Percentiles rank a stretch among this genome's conserved stretches.
Evolutionary conservation across 2,113 vertebrate genomes (phyloP).

Genomic region (Nestor notabilis): DNA sequence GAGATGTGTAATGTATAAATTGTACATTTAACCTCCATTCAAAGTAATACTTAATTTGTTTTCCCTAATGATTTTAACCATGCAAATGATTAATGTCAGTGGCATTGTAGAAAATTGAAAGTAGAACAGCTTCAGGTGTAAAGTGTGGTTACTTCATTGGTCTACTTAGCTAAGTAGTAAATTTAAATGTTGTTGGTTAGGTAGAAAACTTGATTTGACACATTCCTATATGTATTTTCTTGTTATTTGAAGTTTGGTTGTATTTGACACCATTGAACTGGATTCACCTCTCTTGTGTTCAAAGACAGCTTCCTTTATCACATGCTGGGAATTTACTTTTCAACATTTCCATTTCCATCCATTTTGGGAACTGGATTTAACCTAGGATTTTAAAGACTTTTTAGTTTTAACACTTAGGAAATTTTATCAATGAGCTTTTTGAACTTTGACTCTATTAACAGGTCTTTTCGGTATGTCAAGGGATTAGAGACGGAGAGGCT

Average conservation of each 20-base stretch:
- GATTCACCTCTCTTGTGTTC: background rate
- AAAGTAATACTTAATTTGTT: slow-evolving; percentile 41
- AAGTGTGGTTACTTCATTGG: background rate
- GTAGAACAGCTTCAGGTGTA: slow-evolving; percentile 1
- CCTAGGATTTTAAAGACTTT: background rate
- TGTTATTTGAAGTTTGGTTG: background rate
- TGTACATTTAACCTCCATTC: background rate
- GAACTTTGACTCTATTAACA: background rate
- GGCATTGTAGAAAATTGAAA: slow-evolving; percentile 18
- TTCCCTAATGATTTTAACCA: slow-evolving; percentile 20
- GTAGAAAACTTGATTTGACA: background rate
- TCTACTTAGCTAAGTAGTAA: slow-evolving; percentile 34
- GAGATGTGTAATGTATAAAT: background rate
- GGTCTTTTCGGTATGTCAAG: background rate
- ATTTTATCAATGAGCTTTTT: background rate
- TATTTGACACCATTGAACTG: background rate
- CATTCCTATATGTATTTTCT: background rate
- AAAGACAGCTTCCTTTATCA: background rate
- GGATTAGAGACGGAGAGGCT: background rate
- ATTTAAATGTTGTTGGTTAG: background rate
- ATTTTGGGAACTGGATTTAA: background rate
- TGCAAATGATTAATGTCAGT: slow-evolving; percentile 28
- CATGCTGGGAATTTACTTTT: background rate
- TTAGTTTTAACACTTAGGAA: background rate
- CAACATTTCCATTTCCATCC: background rate